Base-by-base conservation (phyloP, 2,113 vertebrate species). In the Nothocercus nigrocapillus region DNA sequence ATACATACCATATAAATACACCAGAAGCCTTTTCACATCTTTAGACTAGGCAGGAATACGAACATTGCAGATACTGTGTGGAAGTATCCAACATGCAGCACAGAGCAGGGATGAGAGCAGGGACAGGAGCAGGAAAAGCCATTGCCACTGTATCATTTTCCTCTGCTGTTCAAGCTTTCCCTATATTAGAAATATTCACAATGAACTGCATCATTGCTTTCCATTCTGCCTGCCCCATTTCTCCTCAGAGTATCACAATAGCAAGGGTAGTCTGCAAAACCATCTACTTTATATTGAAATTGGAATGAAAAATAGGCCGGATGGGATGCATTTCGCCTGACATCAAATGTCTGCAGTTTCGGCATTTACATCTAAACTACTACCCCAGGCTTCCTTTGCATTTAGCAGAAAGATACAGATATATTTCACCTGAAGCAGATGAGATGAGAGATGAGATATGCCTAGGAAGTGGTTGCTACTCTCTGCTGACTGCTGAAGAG, bases 101-200 rank as follows among this genome's bases (percentile, higher is more conserved):
- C 9, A 74, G n/a, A 0, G 0, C 13, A 78, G n/a, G 2, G 4
- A 8, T 45, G 47, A 58, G 21, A 82, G 49, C 21, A 85, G 11
- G 7, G 45, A 68, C 34, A 13, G 27, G n/a, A 88, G 40, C 27
- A 62, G 36, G 17, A 4, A 11, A 77, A 49, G 30, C 8, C 40
- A 45, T 3, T 54, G 20, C 27, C 74, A 22, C 36, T 36, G 30
- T 34, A 49, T 5, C 6, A 21, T 13, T n/a, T 56, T 68, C 19
- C 68, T 66, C 47, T 93, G 62, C 73, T 34, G 47, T 5, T 6
- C 30, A 68, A 34, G 75, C 12, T 42, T 22, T 58, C 72, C 24
- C 20, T 20, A 69, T 62, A 22, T 47, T 0, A 53, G 54, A 36
- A 19, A 6, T 59, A 6, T 21, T 64, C 42, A 68, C 1, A 0